These are phyloP conservation scores for Syngnathus acus DNA, from an alignment of 2,797 vertebrate genomes.

Conservation along the genomic window DNA sequence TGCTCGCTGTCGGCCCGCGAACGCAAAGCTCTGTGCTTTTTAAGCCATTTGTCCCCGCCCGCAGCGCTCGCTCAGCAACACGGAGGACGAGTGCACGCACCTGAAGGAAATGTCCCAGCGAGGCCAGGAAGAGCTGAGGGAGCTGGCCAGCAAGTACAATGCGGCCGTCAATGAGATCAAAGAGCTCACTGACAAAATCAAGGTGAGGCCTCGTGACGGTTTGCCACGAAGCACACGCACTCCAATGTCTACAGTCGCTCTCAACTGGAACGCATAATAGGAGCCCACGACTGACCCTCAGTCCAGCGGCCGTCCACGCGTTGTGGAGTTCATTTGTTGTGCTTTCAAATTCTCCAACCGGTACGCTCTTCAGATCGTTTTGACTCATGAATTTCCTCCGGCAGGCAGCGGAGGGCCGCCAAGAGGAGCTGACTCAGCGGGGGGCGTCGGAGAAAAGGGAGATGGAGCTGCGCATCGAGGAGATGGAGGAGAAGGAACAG, in stretches of 20 bases:
- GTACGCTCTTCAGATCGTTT: background rate
- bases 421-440: conserved; percentile 92
- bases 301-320: too few relatives aligned
- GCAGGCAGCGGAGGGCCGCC: conserved; percentile 83
- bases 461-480: conserved; percentile 87
- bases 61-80: conserved; percentile 94
- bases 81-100: conserved; percentile 98
- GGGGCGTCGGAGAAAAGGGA: conserved; percentile 88
- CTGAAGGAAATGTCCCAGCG: conserved; percentile 97
- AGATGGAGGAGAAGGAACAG: conserved; percentile 98
- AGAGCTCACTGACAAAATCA: conserved; percentile 94
- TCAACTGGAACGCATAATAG: background rate
- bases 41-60: background rate
- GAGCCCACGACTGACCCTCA: background rate
- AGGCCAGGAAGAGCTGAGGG: conserved; percentile 90
- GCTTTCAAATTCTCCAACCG: background rate
- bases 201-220: conserved; percentile 61
- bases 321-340: background rate
- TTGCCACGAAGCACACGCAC: background rate
- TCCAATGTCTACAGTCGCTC: background rate
- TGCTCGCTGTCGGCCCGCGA: background rate
- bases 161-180: conserved; percentile 96
- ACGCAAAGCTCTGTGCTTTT: background rate
- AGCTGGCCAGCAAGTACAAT: conserved; percentile 96
- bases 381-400: background rate